Conservation (phyloP, 2,888 invertebrate genomes). For the Galerucella pusilla region DNA sequence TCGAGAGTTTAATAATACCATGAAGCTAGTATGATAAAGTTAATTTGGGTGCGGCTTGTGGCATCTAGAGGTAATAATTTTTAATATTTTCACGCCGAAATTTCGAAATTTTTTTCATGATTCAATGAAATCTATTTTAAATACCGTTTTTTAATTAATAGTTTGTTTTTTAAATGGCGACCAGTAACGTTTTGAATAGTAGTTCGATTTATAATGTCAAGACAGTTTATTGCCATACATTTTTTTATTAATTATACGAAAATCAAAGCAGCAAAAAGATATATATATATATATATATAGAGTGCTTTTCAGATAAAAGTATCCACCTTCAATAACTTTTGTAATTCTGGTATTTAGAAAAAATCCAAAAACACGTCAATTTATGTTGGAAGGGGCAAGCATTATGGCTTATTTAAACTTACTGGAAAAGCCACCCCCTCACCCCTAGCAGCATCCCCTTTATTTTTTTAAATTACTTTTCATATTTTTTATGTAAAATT, state of each 20-base stretch:
- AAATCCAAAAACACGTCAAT: too few species aligned
- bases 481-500: too few species aligned
- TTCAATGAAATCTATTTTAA: conserved; percentile 11
- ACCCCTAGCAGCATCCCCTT: too few species aligned
- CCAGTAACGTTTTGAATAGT: background rate
- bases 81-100: background rate
- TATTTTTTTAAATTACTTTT: too few species aligned
- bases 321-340: too few species aligned
- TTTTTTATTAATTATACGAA: background rate
- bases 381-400: too few species aligned
- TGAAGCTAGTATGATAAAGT: conserved; percentile 6
- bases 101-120: conserved; percentile 14
- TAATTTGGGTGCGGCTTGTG: conserved; percentile 8
- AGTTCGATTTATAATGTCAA: conserved; percentile 1
- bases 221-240: background rate
- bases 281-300: too few species aligned
- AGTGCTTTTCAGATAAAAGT: too few species aligned
- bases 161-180: background rate
- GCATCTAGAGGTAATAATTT: conserved; percentile 10
- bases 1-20: conserved; percentile 6
- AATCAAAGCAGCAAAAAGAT: background rate
- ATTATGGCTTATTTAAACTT: too few species aligned
- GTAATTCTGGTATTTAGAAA: too few species aligned
- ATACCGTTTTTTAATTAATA: conserved; percentile 11
- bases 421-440: too few species aligned